phyloP scores from a whole-genome alignment of 2,797 vertebrate species.

The Rhinatrema bivittatum region DNA sequence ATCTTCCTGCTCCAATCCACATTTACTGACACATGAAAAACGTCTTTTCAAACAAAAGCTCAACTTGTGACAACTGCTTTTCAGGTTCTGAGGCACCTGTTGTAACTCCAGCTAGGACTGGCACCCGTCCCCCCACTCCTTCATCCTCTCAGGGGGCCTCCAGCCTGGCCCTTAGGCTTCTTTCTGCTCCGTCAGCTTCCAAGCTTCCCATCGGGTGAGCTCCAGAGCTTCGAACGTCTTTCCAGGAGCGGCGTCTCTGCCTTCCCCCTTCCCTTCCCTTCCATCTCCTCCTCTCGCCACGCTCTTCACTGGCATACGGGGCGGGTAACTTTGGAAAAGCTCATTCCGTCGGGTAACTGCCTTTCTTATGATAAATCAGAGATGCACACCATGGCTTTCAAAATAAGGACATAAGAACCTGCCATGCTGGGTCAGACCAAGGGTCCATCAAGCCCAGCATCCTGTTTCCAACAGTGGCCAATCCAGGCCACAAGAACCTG shows the following conservation, averaged over 20 bases:
- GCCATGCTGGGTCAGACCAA: too few relatives aligned
- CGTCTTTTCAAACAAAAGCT: too few relatives aligned
- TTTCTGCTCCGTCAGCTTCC: neutral
- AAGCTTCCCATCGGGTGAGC: accelerated
- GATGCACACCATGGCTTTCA: too few relatives aligned
- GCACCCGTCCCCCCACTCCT: accelerated
- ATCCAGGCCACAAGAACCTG: too few relatives aligned
- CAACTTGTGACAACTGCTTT: neutral
- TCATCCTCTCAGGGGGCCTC: neutral
- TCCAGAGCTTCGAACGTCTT: conserved; percentile 31
- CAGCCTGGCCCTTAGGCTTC: neutral
- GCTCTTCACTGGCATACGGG: neutral
- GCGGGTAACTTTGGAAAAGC: neutral
- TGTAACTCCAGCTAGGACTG: neutral
- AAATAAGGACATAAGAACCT: too few relatives aligned
- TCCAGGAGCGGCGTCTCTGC: neutral
- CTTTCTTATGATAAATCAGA: too few relatives aligned
- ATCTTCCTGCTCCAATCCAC: too few relatives aligned
- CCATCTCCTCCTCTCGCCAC: neutral
- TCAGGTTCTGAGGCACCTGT: neutral
- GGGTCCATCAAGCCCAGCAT: too few relatives aligned
- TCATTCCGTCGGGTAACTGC: too few relatives aligned
- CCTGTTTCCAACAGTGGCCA: too few relatives aligned
- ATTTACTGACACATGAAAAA: too few relatives aligned
- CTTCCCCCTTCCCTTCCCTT: conserved; percentile 8